Conservation (phyloP, 2,113 vertebrate species). For the chimpanzee (Pan troglodytes) region NHGRI_mPanTro3-v2.1_pri NC_072403.2:130083001-130083500, state of each 20-base stretch:
- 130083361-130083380: too few species aligned
- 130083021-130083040: background rate
- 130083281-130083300: background rate
- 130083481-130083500: too few species aligned
- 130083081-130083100: background rate
- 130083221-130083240: background rate
- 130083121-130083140: background rate
- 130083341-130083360: too few species aligned
- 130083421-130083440: too few species aligned
- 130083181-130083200: slow-evolving; percentile 1
- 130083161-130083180: background rate
- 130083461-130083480: too few species aligned
- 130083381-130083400: too few species aligned
- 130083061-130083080: background rate
- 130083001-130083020: background rate
- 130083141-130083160: background rate
- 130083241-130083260: slow-evolving; percentile 11
- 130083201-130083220: slow-evolving; percentile 3
- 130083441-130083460: too few species aligned
- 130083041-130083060: slow-evolving; percentile 37
- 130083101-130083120: background rate
- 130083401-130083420: too few species aligned
- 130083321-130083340: background rate
- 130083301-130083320: background rate
- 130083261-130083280: background rate